Evolutionary conservation across 1,140 invertebrate species (phyloP), one percentile per base, ranked within the genome.

Genomic region (Ganaspis sp.): DNA sequence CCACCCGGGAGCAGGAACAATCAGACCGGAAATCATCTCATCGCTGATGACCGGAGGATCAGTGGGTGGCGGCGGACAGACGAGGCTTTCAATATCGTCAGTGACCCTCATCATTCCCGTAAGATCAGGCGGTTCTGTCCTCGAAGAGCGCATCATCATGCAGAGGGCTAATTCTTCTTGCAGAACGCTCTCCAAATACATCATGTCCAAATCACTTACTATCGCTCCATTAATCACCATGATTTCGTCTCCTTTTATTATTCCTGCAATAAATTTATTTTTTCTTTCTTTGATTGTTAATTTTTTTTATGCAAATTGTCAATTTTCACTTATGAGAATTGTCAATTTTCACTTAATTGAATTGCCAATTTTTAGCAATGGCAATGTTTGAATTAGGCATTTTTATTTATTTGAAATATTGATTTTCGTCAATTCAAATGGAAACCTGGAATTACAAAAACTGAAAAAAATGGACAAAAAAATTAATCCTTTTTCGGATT

Each of bases 161-260:
- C 97, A 98, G n/a, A 99, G 93, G 29, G 96, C 95, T 40, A 97
- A 93, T 87, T 98, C 98, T 90, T 99, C 98, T 92, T 99, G 97
- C 75, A 99, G 93, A 40, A 99, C 96, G 86, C 95, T 95, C 90
- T 99, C 98, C 86, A 99, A 94, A 93, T 98, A 99, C 96, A 99
- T 99, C 98, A 99, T 99, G 93, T 99, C 98, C 91, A 99, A 93
- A 92, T 99, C 98, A 80, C 96, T 97, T 54, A 99, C 98, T 87
- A 99, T 97, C 78, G 98, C 97, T 79, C 98, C 97, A 92, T 99
- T 99, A 90, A 99, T 98, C 84, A 99, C 97, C 94, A 99, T 97
- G 88, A 99, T 98, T 92, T 99, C 98, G 91, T 99, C 98, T 83
- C 97, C 96, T 92, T 98, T 98, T 88, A 98, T 97, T 87, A 99